Evolutionary conservation across 1,140 invertebrate genomes (phyloP).

Genomic region (Brachionus sp.): DNA sequence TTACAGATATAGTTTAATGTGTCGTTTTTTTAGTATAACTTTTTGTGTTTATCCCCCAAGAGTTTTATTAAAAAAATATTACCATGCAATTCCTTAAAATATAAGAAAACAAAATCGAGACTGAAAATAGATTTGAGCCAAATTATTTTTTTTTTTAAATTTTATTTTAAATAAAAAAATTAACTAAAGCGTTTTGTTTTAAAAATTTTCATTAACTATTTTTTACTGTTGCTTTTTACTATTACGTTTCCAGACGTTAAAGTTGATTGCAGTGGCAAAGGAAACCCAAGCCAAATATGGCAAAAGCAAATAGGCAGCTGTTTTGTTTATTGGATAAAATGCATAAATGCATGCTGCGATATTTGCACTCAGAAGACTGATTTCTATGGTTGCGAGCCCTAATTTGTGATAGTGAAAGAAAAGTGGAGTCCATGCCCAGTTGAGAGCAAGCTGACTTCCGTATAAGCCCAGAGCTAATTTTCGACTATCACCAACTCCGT

Average conservation of each 20-base stretch:
- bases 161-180: neutral
- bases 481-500: neutral
- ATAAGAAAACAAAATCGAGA: too few species aligned
- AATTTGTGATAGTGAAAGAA: constrained; percentile 74
- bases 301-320: constrained; percentile 69
- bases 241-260: constrained; percentile 66
- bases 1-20: too few species aligned
- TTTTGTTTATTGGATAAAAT: constrained; percentile 68
- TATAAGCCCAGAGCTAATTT: constrained; percentile 67
- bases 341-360: constrained; percentile 66
- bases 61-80: too few species aligned
- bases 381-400: constrained; percentile 71
- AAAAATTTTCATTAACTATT: neutral
- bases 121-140: neutral
- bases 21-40: too few species aligned
- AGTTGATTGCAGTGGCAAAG: constrained; percentile 68
- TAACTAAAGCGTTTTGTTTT: neutral
- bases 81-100: neutral
- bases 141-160: neutral
- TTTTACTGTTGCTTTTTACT: constrained; percentile 50
- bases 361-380: constrained; percentile 65
- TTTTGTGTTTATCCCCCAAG: too few species aligned
- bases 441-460: constrained; percentile 71
- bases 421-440: constrained; percentile 80
- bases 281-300: constrained; percentile 77